Percentiles rank a stretch among this genome's conserved stretches.
These are phyloP conservation scores for Podocnemis expansa DNA, from an alignment of 2,113 vertebrate genomes.

Conservation along the genomic window DNA sequence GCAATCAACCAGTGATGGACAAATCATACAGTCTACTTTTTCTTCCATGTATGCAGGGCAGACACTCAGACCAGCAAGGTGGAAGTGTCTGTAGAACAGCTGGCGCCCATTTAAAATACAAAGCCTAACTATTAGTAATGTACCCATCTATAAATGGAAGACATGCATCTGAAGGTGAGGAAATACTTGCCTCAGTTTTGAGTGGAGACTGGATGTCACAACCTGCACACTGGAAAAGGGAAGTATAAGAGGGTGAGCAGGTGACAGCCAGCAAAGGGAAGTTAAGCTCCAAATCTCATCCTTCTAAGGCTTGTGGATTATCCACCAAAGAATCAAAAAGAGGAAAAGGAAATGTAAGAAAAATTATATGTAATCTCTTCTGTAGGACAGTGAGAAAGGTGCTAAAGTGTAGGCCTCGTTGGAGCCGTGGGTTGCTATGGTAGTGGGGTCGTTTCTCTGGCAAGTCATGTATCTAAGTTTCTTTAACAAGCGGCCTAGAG, in stretches of 20 bases:
- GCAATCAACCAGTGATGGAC: neutral
- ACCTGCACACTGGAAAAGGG: neutral
- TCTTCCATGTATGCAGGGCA: neutral
- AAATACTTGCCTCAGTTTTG: neutral
- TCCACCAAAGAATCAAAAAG: neutral
- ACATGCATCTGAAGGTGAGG: neutral
- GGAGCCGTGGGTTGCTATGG: no score
- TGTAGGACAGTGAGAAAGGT: no score
- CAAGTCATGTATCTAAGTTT: no score
- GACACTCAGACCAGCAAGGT: neutral
- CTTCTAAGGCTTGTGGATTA: neutral
- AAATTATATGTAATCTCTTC: no score
- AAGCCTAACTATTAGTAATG: neutral
- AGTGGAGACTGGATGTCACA: neutral
- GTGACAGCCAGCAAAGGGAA: neutral
- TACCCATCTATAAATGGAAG: neutral
- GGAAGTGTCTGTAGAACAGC: neutral
- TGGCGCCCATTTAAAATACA: neutral
- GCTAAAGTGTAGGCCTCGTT: no score
- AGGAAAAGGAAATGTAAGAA: fast-evolving
- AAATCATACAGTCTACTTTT: neutral
- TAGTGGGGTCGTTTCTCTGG: no score
- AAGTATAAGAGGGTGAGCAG: neutral
- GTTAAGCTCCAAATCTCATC: neutral
- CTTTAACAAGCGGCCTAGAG: no score